Conservation (phyloP, 2,888 invertebrate genomes). For the Agrotis ipsilon region DNA sequence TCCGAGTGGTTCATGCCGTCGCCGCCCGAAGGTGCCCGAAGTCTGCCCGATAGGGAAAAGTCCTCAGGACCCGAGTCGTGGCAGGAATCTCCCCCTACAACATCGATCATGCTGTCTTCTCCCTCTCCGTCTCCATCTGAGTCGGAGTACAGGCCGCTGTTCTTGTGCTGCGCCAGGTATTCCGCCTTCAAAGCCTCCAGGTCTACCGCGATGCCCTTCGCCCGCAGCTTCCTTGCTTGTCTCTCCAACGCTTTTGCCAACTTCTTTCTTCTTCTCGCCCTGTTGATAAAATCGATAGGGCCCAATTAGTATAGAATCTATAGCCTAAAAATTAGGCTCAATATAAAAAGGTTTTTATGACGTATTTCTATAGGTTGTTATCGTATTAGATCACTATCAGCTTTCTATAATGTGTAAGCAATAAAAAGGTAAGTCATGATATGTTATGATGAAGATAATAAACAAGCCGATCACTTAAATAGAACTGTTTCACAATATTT, state of each 20-base stretch:
- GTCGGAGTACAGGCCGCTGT: slow-evolving; percentile 91
- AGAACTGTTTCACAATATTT: slow-evolving; percentile 11
- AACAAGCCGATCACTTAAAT: neutral
- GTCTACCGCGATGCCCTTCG: slow-evolving; percentile 97
- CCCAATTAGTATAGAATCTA: slow-evolving; percentile 90
- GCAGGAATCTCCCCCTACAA: slow-evolving; percentile 96
- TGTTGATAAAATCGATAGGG: slow-evolving; percentile 88
- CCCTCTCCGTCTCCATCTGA: slow-evolving; percentile 92
- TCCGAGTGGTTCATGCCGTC: slow-evolving; percentile 92
- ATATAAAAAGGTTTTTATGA: neutral
- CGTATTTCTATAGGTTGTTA: neutral
- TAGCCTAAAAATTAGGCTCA: slow-evolving; percentile 39
- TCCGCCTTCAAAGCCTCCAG: slow-evolving; percentile 96
- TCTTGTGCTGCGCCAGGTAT: slow-evolving; percentile 95
- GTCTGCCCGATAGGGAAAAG: slow-evolving; percentile 91
- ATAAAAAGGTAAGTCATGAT: neutral
- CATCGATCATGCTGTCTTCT: slow-evolving; percentile 95
- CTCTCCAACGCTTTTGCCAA: slow-evolving; percentile 97
- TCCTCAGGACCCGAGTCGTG: slow-evolving; percentile 93
- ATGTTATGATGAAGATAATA: neutral
- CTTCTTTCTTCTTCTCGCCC: slow-evolving; percentile 97
- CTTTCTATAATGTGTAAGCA: neutral
- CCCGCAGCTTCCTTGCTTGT: slow-evolving; percentile 97
- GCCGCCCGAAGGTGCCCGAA: slow-evolving; percentile 91
- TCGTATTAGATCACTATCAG: neutral